Evolutionary conservation across 2,888 invertebrate species (phyloP), one percentile per base, ranked within the genome.

Genomic region (Monochamus alternatus): DNA sequence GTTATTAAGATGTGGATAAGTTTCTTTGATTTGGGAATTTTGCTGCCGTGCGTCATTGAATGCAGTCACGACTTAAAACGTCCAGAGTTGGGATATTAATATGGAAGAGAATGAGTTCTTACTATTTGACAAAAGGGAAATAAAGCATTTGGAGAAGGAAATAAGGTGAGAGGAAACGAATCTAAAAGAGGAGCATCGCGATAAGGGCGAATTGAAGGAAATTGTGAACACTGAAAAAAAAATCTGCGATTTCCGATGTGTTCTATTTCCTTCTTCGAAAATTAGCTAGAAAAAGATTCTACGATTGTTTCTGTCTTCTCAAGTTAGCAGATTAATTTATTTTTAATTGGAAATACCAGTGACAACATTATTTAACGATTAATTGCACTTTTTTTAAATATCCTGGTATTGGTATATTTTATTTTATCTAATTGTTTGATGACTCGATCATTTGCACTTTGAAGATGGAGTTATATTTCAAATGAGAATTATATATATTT

Each of bases 41-140:
- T 1, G 22, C 22, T 22, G 22, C 22, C 22, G 22, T 22, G 22
- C 22, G 22, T 22, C 22, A 22, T 22, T 22, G 22, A 22, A 22
- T 22, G 22, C 22, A 22, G 22, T 22, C 22, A 22, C 1, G 22
- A 22, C 22, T 22, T 22, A 22, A 22, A 22, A 22, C 22, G 22
- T 22, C 22, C 7, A 38, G 1, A 38, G 38, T 2, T 38, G 38
- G 38, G 38, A 38, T 38, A 38, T 38, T 38, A 55, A 55, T 55
- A 55, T 14, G 14, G n/a, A 55, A 22, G 14, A 3, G 5, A 55
- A 55, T 22, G 55, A 55, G 14, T 22, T 22, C 22, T 12, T 55
- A n/a, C 55, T 12, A 12, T 55, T 55, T 55, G 55, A 55, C 55
- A 55, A 55, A 55, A 55, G 55, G 55, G 55, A 55, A 55, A 55